Evolutionary conservation across 2,113 vertebrate species (phyloP), one percentile per base, ranked within the genome.

Genomic region (Pelobates fuscus): DNA sequence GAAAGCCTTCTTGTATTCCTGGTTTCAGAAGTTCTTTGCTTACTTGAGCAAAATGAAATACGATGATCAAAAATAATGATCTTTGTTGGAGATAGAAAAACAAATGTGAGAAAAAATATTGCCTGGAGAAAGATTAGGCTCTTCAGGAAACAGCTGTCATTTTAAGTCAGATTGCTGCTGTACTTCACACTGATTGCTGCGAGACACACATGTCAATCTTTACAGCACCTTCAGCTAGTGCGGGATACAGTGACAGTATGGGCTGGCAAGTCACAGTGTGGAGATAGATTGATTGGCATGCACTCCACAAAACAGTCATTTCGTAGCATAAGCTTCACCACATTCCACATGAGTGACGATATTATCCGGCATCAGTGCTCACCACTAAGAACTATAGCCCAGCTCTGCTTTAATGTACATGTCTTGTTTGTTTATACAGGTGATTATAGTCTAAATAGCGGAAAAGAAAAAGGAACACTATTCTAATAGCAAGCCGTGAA

Each of bases 81-180:
- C 29, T 41, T 69, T 61, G 24, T 44, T 3, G 23, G 23, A 23
- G 14, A 23, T 49, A 17, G 17, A 49, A 49, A 37, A 37, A 6
- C 57, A 58, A 57, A 21, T 21, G 6, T 0, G 58, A 37, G 14
- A 27, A 20, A 18, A 8, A 21, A 52, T 23, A 29, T 55, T 23
- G 52, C 20, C 52, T 23, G 23, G 18, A 29, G n/a, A 11, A n/a
- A 25, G 41, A 52, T 18, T 63, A 54, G 29, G 20, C 27, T 37
- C 21, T 63, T 21, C 20, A 37, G 44, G 24, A 72, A 62, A 23
- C 8, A 63, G 59, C 24, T 70, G 23, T 23, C 29, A 32, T 70
- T 59, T 21, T 21, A 55, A 55, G n/a, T 55, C 52, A 20, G 52
- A 55, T 23, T 5, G 18, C 52, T 23, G 21, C 32, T 8, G 30